Conservation (phyloP, 2,797 vertebrate genomes). For the Mus caroli region DNA sequence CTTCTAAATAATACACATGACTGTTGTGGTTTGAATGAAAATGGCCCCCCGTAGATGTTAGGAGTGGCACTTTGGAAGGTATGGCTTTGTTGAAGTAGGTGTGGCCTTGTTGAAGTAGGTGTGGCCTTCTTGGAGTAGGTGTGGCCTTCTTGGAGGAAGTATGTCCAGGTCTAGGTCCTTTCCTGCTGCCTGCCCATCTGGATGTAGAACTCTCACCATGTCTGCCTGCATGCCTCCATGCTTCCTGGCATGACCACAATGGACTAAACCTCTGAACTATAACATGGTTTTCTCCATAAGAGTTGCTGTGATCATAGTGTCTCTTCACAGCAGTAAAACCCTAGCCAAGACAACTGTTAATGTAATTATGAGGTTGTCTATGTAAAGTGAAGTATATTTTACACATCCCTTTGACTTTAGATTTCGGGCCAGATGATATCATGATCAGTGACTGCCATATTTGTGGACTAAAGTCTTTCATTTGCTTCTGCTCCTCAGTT, state of each 20-base stretch:
- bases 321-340: not conserved
- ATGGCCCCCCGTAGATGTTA: not conserved
- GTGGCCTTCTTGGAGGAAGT: not conserved
- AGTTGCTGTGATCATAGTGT: no score
- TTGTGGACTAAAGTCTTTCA: not conserved
- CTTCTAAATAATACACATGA: conserved; percentile 3
- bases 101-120: not conserved
- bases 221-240: not conserved
- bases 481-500: not conserved
- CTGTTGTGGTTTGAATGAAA: not conserved
- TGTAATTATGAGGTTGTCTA: not conserved
- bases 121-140: not conserved
- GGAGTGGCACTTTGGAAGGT: not conserved
- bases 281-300: no score
- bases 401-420: not conserved
- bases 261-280: no score
- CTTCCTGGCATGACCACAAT: not conserved
- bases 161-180: not conserved
- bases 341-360: not conserved
- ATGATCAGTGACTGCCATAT: not conserved
- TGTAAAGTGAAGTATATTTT: conserved; percentile 38
- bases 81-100: no score
- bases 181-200: not conserved
- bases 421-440: conserved; percentile 1
- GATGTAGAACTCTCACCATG: not conserved